Evolutionary conservation across 2,888 invertebrate species (phyloP).

Genomic region (Stictocephala bisonia): DNA sequence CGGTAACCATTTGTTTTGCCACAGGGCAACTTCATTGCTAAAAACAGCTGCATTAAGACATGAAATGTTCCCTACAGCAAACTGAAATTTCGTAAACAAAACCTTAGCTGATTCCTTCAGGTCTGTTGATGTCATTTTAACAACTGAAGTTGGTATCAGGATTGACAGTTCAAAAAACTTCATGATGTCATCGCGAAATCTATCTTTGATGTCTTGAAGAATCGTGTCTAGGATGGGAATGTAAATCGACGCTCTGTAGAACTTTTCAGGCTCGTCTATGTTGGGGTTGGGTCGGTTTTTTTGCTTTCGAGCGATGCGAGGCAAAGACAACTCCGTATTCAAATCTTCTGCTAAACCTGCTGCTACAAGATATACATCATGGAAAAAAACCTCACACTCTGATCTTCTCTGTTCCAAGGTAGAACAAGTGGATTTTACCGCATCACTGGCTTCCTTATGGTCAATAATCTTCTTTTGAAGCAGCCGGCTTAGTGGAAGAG

Average conservation of each 20-base stretch:
- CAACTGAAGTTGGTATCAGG: neutral
- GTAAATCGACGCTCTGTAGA: neutral
- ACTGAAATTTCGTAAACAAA: neutral
- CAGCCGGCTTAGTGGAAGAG: too few species aligned
- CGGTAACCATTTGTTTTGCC: slow-evolving; percentile 9
- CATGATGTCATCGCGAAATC: neutral
- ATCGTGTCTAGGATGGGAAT: slow-evolving; percentile 1
- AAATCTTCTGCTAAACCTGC: neutral
- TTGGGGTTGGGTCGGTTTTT: neutral
- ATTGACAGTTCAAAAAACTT: neutral
- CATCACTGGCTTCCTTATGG: neutral
- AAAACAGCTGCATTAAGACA: neutral
- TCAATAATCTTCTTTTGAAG: too few species aligned
- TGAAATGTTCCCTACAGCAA: neutral
- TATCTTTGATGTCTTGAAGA: slow-evolving; percentile 12
- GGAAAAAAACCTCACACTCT: neutral
- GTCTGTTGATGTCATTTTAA: neutral
- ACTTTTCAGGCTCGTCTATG: neutral
- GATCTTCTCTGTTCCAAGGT: slow-evolving; percentile 1
- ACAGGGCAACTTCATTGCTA: neutral
- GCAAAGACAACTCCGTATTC: slow-evolving; percentile 16
- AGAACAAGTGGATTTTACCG: neutral
- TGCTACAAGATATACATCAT: neutral
- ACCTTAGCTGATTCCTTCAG: neutral
- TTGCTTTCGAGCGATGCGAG: neutral